Evolutionary conservation across 2,113 vertebrate species (phyloP).

Genomic region (Propithecus coquereli): DNA sequence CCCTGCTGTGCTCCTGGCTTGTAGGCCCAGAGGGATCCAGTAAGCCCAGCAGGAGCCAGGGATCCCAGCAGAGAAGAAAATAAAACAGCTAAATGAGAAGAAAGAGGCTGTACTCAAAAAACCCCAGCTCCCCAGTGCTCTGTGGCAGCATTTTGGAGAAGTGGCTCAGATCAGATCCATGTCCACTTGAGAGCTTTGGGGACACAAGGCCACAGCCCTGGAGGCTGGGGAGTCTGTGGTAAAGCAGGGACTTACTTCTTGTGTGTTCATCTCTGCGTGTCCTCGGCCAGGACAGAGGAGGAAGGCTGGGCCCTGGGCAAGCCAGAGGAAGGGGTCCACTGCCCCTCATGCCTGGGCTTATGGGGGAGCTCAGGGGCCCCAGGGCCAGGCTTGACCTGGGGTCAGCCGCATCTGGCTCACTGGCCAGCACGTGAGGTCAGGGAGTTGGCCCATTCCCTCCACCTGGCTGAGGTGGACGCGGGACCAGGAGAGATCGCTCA

Average conservation of each 20-base stretch:
- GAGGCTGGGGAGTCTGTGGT: neutral
- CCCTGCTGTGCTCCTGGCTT: neutral
- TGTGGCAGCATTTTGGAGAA: neutral
- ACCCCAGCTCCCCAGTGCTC: neutral
- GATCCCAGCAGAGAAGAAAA: neutral
- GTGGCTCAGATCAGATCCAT: neutral
- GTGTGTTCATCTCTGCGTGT: neutral
- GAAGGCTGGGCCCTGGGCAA: neutral
- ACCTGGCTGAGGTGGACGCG: neutral
- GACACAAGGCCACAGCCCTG: neutral
- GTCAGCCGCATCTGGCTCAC: neutral
- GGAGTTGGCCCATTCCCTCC: neutral
- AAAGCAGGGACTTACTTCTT: neutral
- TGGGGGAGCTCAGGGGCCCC: neutral
- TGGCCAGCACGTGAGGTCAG: neutral
- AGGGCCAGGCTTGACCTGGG: neutral
- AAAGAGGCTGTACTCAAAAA: neutral
- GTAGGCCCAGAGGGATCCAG: neutral
- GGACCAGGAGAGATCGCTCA: neutral
- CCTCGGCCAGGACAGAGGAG: neutral
- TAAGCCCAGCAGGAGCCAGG: neutral
- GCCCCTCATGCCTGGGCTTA: neutral
- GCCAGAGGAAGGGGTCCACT: neutral
- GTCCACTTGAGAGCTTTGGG: neutral
- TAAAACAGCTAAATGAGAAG: neutral